A percentile compares a stretch with the other conserved stretches of the same genome.
These are phyloP conservation scores for Polypterus bichir DNA, from an alignment of 2,113 vertebrate genomes.

Conservation along the genomic window DNA sequence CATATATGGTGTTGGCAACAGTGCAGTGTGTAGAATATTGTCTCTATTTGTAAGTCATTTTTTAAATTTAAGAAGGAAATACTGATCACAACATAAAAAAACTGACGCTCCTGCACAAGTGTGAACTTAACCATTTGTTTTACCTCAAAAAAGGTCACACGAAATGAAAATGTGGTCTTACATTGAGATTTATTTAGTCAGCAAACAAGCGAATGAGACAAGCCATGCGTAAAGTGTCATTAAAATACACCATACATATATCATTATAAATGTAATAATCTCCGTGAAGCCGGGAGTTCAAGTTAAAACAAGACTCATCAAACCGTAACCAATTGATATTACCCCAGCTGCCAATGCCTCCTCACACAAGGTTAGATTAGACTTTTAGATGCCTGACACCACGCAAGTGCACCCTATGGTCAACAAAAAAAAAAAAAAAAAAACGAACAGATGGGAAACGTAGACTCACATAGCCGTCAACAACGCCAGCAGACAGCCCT, in stretches of 20 bases:
- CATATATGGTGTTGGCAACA: too few relatives aligned
- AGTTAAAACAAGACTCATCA: constrained; percentile 65
- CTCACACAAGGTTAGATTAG: constrained; percentile 53
- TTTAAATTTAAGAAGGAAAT: too few relatives aligned
- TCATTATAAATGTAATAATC: constrained; percentile 72
- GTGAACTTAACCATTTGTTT: neutral
- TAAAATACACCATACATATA: constrained; percentile 60
- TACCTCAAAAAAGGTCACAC: constrained; percentile 27
- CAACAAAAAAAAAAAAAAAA: constrained; percentile 26
- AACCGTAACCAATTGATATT: constrained; percentile 67
- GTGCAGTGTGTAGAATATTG: too few relatives aligned
- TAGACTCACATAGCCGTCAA: constrained; percentile 40
- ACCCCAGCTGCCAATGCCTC: constrained; percentile 56
- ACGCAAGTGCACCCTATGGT: constrained; percentile 38
- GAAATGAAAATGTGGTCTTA: constrained; percentile 47
- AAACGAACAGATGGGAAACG: constrained; percentile 64
- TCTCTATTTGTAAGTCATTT: too few relatives aligned
- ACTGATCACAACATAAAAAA: too few relatives aligned
- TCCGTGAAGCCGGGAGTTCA: constrained; percentile 61
- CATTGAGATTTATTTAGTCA: constrained; percentile 50
- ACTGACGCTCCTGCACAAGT: too few relatives aligned
- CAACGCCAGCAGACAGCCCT: constrained; percentile 30
- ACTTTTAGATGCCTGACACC: constrained; percentile 35
- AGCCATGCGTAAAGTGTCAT: constrained; percentile 40
- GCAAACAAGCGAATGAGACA: constrained; percentile 21